Evolutionary conservation across 2,113 vertebrate genomes (phyloP), one percentile per base, ranked within the genome.

Genomic region (Ranitomeya variabilis): DNA sequence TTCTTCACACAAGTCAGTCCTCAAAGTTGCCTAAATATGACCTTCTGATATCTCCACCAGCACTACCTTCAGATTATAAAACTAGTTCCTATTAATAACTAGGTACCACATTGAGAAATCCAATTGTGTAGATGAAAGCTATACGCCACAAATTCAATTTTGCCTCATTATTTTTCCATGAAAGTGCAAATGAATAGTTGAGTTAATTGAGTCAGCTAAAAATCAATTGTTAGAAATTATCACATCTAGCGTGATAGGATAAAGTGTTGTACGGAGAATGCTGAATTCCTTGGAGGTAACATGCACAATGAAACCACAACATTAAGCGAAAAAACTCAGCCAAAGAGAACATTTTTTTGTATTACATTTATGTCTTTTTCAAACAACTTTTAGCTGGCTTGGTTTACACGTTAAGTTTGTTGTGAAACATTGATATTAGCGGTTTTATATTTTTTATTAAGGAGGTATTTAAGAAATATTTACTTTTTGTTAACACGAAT

Each of bases 181-280:
- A 52, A 76, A 76, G 73, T 76, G 18, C 10, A 76, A 76, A 76
- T 76, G 37, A 76, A 52, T 51, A 76, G 45, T 21, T 76, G 9
- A 80, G 78, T 57, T 59, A 80, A 80, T 59, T 80, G 21, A 23
- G 5, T 83, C 81, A 54, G 81, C 81, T 69, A 26, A 23, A 83
- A 83, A 67, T 83, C 19, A 83, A 80, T 80, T 26, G 78, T 80
- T 19, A 80, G 55, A 80, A 60, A 55, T 59, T 23, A 80, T 80
- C 55, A 59, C 78, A 80, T 59, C 55, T 80, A 31, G n/a, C 0
- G 23, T 80, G 78, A 59, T 15, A 54, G 51, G 76, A 54, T 57
- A 59, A 59, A 57, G 54, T 80, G 54, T 80, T 80, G 54, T 57
- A 57, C 12, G 15, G 52, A 31, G 78, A 60, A 31, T 60, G 60